A percentile compares a stretch with the other conserved stretches of the same genome.
phyloP scores from a whole-genome alignment of 2,797 vertebrate genomes.

The Clarias fuscus region DNA sequence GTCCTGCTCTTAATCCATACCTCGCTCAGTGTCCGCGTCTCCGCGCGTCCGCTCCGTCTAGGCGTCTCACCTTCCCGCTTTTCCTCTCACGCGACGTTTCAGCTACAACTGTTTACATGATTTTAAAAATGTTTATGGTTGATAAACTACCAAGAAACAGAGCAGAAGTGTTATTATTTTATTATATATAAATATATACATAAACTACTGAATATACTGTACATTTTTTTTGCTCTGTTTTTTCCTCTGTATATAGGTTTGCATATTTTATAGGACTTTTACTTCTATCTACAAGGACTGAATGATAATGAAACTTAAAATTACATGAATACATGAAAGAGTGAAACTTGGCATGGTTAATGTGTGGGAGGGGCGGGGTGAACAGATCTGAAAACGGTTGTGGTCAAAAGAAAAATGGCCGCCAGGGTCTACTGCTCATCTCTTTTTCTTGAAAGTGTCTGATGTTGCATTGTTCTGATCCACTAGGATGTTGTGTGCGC shows the following conservation, averaged over 20 bases:
- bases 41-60: constrained; percentile 9
- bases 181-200: constrained; percentile 86
- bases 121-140: constrained; percentile 69
- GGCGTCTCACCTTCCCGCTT: constrained; percentile 56
- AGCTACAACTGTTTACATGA: constrained; percentile 98
- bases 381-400: background rate
- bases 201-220: constrained; percentile 84
- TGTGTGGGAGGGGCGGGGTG: background rate
- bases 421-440: constrained; percentile 48
- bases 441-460: constrained; percentile 47
- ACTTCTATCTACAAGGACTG: constrained; percentile 96
- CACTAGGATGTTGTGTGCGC: constrained; percentile 48
- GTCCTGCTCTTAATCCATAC: constrained; percentile 21
- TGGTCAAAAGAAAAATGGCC: background rate
- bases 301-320: constrained; percentile 87
- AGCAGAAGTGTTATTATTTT: constrained; percentile 77
- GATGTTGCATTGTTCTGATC: constrained; percentile 63
- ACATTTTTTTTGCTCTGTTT: constrained; percentile 80
- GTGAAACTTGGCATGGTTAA: constrained; percentile 70
- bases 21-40: constrained; percentile 16
- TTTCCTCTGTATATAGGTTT: constrained; percentile 99
- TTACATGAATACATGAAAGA: constrained; percentile 76
- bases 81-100: constrained; percentile 56
- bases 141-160: constrained; percentile 75
- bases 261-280: constrained; percentile 99